phyloP scores from a whole-genome alignment of 2,113 vertebrate species.

The Thryonomys swinderianus region DNA sequence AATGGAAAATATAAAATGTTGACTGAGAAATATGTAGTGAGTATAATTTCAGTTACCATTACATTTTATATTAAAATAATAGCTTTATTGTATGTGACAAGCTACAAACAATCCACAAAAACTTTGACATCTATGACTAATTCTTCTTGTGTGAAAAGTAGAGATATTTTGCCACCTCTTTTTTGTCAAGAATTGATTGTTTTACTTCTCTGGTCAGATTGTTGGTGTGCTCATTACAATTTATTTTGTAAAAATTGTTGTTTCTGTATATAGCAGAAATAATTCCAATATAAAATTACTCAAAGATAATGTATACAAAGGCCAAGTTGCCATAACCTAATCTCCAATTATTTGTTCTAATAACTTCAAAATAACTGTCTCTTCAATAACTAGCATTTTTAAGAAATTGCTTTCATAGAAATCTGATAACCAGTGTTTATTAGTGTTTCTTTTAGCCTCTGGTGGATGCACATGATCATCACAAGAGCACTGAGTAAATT shows the following conservation, averaged over 20 bases:
- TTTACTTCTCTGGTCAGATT: not conserved
- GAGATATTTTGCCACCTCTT: not conserved
- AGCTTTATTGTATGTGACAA: not conserved
- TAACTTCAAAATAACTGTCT: not conserved
- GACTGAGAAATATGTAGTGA: not conserved
- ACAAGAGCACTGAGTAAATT: not conserved
- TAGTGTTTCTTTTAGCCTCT: not conserved
- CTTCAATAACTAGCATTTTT: not conserved
- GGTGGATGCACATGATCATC: not conserved
- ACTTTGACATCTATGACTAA: not conserved
- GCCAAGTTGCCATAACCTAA: not conserved
- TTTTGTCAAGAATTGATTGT: not conserved
- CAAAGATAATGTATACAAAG: not conserved
- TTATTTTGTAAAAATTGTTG: not conserved
- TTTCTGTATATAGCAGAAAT: not conserved
- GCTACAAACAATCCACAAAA: not conserved
- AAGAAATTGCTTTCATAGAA: not conserved
- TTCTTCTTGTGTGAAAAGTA: not conserved
- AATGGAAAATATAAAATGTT: not conserved
- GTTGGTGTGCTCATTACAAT: not conserved
- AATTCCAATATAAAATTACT: not conserved
- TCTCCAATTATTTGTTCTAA: not conserved
- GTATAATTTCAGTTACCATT: not conserved
- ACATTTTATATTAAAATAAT: not conserved
- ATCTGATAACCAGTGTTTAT: not conserved